phyloP scores from a whole-genome alignment of 2,888 invertebrate genomes.

The Cistogaster globosa region DNA sequence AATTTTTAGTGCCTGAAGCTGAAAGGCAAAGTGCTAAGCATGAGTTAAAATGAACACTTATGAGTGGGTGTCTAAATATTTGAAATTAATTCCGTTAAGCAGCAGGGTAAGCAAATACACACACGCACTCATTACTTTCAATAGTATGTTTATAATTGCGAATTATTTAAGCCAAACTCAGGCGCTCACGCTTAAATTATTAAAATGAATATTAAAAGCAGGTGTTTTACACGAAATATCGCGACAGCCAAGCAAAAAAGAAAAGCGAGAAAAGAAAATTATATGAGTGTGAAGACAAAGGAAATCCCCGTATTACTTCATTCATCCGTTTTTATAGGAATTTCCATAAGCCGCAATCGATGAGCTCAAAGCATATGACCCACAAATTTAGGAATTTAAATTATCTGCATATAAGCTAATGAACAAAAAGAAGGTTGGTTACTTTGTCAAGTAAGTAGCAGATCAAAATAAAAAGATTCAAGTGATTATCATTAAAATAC shows the following conservation, averaged over 20 bases:
- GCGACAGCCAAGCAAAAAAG: background rate
- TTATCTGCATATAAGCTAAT: background rate
- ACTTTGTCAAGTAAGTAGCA: constrained; percentile 35
- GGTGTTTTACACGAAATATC: constrained; percentile 36
- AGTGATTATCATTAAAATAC: constrained; percentile 58
- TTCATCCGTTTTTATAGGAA: constrained; percentile 57
- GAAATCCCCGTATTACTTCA: constrained; percentile 57
- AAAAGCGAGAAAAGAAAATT: background rate
- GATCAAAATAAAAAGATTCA: constrained; percentile 57
- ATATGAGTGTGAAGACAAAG: constrained; percentile 38
- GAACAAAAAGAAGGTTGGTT: constrained; percentile 17
- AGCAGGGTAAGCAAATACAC: constrained; percentile 27
- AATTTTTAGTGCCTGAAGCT: constrained; percentile 25
- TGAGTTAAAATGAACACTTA: constrained; percentile 61
- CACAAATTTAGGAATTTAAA: background rate
- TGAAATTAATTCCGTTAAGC: constrained; percentile 58
- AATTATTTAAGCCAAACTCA: constrained; percentile 35
- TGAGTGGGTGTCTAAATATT: constrained; percentile 66
- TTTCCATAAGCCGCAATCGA: constrained; percentile 59
- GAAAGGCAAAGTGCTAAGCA: constrained; percentile 59
- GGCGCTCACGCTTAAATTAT: constrained; percentile 24
- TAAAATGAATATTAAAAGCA: constrained; percentile 36
- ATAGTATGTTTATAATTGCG: background rate
- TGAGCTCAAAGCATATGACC: background rate
- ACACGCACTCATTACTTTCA: background rate